Percentiles rank a stretch among this genome's conserved stretches.
Evolutionary conservation across 2,888 invertebrate species (phyloP).

Genomic region (Acleris emargana): DNA sequence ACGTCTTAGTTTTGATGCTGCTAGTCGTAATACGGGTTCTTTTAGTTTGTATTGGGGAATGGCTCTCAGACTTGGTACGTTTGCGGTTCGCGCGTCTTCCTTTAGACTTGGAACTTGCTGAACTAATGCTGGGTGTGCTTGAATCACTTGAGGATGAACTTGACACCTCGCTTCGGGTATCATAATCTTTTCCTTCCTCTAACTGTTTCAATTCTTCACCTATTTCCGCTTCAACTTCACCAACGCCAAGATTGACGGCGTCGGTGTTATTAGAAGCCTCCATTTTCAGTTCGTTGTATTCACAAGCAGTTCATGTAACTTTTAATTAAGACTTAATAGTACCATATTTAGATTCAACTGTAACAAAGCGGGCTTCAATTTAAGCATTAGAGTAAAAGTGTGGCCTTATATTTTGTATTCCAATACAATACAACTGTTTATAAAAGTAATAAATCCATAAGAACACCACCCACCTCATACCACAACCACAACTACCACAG

Average conservation of each 20-base stretch:
- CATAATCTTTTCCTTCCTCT: constrained; percentile 89
- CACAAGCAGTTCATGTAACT: constrained; percentile 34
- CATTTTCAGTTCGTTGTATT: constrained; percentile 60
- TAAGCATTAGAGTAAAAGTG: not conserved
- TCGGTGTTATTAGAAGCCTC: constrained; percentile 82
- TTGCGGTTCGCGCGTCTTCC: constrained; percentile 84
- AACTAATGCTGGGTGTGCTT: constrained; percentile 90
- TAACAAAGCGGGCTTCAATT: not conserved
- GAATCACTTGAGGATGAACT: constrained; percentile 90
- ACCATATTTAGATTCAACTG: constrained; percentile 7
- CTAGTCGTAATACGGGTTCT: constrained; percentile 62
- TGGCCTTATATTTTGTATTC: constrained; percentile 11
- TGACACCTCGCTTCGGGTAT: constrained; percentile 94
- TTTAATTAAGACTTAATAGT: constrained; percentile 5
- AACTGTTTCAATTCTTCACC: constrained; percentile 91
- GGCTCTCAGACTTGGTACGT: constrained; percentile 75
- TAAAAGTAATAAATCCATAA: constrained; percentile 34
- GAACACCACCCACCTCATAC: constrained; percentile 22
- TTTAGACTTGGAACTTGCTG: constrained; percentile 88
- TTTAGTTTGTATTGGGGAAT: constrained; percentile 69
- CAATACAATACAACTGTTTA: constrained; percentile 12
- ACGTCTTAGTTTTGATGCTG: constrained; percentile 84
- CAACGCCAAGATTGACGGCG: constrained; percentile 86
- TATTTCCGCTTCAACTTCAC: constrained; percentile 88
- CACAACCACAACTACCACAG: not conserved